Evolutionary conservation across 1,140 invertebrate species (phyloP).

Genomic region (Elymnias hypermnestra): DNA sequence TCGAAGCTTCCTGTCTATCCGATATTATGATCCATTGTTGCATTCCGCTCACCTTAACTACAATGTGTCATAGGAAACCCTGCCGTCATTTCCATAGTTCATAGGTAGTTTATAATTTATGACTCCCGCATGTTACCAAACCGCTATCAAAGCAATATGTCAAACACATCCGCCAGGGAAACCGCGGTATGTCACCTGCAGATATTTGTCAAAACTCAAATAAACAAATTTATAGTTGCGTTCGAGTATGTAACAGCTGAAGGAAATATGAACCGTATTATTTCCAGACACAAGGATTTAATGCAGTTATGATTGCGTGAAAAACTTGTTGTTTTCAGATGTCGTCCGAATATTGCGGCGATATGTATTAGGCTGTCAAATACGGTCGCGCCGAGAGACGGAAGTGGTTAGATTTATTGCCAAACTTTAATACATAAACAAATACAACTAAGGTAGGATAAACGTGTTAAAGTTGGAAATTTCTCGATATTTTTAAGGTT

Average conservation of each 20-base stretch:
- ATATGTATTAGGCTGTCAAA: slow-evolving; percentile 60
- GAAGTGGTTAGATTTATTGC: slow-evolving; percentile 55
- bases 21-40: slow-evolving; percentile 12
- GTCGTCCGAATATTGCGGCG: slow-evolving; percentile 44
- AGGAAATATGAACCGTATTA: too few species aligned
- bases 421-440: slow-evolving; percentile 52
- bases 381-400: slow-evolving; percentile 39
- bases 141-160: slow-evolving; percentile 69
- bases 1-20: slow-evolving; percentile 3
- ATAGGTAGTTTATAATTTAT: slow-evolving; percentile 47
- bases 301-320: not conserved
- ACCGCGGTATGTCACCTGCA: slow-evolving; percentile 64
- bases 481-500: too few species aligned
- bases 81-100: slow-evolving; percentile 9
- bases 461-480: too few species aligned
- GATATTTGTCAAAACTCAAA: slow-evolving; percentile 68
- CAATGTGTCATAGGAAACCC: slow-evolving; percentile 17
- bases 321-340: slow-evolving; percentile 19
- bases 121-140: slow-evolving; percentile 47
- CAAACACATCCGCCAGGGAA: slow-evolving; percentile 61
- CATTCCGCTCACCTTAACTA: slow-evolving; percentile 17
- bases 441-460: too few species aligned
- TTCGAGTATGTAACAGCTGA: too few species aligned
- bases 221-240: slow-evolving; percentile 33
- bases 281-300: slow-evolving; percentile 9